Evolutionary conservation across 1,140 invertebrate genomes (phyloP).

Genomic region (Drosophila nigromelanica): DNA sequence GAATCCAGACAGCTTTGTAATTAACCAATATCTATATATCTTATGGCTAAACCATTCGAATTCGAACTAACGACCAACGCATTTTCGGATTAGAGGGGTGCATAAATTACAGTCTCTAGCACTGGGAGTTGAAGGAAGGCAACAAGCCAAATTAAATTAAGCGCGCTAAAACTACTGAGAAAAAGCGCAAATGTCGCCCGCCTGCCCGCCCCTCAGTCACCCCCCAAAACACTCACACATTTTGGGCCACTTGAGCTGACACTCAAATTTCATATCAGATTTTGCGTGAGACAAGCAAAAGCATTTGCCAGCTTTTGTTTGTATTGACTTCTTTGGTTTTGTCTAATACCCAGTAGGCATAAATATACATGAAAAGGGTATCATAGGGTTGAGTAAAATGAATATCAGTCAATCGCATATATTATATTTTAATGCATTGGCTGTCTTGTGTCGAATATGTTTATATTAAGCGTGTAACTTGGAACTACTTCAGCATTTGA

Average conservation of each 20-base stretch:
- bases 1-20: slow-evolving; percentile 51
- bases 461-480: no score
- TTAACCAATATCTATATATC: slow-evolving; percentile 60
- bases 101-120: slow-evolving; percentile 63
- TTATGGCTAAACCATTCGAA: slow-evolving; percentile 52
- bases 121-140: slow-evolving; percentile 14
- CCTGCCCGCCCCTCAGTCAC: neutral
- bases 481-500: no score
- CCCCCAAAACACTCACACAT: slow-evolving; percentile 45
- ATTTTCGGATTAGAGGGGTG: slow-evolving; percentile 38
- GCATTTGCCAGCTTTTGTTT: slow-evolving; percentile 38
- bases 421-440: no score
- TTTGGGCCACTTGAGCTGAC: slow-evolving; percentile 74
- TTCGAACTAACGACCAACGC: slow-evolving; percentile 27
- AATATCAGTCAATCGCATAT: no score
- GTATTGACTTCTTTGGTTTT: slow-evolving; percentile 19
- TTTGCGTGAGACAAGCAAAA: slow-evolving; percentile 65
- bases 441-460: no score
- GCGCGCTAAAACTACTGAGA: slow-evolving; percentile 36
- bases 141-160: slow-evolving; percentile 49
- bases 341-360: slow-evolving; percentile 19
- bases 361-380: neutral
- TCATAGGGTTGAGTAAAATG: neutral
- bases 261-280: slow-evolving; percentile 78
- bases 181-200: slow-evolving; percentile 8